These are phyloP conservation scores for Tridacna gigas DNA, from an alignment of 2,888 invertebrate genomes.

Conservation along the genomic window DNA sequence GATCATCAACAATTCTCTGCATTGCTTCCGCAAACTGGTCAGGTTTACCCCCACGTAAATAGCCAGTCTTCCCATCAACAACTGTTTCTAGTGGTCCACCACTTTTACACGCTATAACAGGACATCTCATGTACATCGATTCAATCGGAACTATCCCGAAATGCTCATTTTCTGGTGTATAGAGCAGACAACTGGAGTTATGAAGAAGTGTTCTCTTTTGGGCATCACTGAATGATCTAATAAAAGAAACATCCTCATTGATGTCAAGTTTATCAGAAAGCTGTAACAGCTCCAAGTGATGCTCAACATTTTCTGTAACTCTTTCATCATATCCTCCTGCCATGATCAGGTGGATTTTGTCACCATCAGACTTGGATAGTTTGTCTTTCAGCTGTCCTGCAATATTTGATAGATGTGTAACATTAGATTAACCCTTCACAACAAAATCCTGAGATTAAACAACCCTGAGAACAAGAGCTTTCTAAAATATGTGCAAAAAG, in stretches of 20 bases:
- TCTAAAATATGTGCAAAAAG: no score
- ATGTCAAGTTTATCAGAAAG: conserved; percentile 87
- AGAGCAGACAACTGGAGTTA: conserved; percentile 92
- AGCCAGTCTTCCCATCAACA: conserved; percentile 85
- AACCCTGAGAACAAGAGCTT: no score
- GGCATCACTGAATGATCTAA: conserved; percentile 94
- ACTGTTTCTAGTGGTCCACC: conserved; percentile 98
- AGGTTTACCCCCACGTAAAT: conserved; percentile 86
- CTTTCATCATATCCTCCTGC: conserved; percentile 98
- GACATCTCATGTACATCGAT: conserved; percentile 97
- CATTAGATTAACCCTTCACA: not conserved
- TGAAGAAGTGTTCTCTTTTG: conserved; percentile 93
- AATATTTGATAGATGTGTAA: conserved; percentile 22
- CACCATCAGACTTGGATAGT: conserved; percentile 46
- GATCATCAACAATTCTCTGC: conserved; percentile 89
- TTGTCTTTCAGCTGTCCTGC: conserved; percentile 72
- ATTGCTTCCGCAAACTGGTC: conserved; percentile 92
- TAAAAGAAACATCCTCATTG: conserved; percentile 90
- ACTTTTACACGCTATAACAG: conserved; percentile 97
- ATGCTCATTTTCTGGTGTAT: conserved; percentile 98
- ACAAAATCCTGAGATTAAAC: no score
- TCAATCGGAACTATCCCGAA: conserved; percentile 99
- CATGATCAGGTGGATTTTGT: conserved; percentile 91
- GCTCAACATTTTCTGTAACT: conserved; percentile 93
- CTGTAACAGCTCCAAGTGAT: conserved; percentile 91